Evolutionary conservation across 2,797 vertebrate genomes (phyloP).

Genomic region (Pipistrellus pipistrellus): DNA sequence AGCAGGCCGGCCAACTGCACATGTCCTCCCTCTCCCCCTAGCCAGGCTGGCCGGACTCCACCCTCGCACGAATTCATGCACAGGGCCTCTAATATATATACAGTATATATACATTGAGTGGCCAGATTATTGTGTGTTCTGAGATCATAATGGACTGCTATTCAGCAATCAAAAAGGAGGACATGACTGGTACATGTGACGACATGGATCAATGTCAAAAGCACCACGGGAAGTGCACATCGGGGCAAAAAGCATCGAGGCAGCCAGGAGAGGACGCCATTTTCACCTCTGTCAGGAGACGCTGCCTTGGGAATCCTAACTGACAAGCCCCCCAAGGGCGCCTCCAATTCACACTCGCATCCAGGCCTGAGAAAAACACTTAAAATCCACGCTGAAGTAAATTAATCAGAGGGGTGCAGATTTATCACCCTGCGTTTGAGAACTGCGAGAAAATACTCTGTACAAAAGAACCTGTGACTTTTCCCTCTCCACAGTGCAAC

Average conservation of each 20-base stretch:
- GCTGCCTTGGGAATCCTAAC: no score
- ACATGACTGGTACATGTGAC: no score
- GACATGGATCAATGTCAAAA: neutral
- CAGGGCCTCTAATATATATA: no score
- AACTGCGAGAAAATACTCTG: slow-evolving; percentile 59
- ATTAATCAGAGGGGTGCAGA: slow-evolving; percentile 18
- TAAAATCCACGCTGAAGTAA: slow-evolving; percentile 12
- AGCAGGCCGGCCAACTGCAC: no score
- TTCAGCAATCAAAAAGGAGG: no score
- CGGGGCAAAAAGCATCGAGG: neutral
- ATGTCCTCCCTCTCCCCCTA: no score
- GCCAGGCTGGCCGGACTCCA: no score
- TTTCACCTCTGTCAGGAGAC: neutral
- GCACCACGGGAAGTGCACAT: neutral
- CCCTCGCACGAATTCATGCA: no score
- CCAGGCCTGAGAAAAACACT: slow-evolving; percentile 4
- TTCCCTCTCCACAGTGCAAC: slow-evolving; percentile 82
- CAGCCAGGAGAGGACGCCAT: no score
- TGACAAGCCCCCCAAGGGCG: neutral
- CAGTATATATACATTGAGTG: no score
- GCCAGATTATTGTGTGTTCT: no score
- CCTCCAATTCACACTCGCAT: neutral
- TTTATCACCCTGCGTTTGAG: neutral
- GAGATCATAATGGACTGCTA: no score
- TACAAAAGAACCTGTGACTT: slow-evolving; percentile 56